Evolutionary conservation across 35 echinoderm and acorn worm genomes (phyloP).

Genomic region (Apostichopus californicus): DNA sequence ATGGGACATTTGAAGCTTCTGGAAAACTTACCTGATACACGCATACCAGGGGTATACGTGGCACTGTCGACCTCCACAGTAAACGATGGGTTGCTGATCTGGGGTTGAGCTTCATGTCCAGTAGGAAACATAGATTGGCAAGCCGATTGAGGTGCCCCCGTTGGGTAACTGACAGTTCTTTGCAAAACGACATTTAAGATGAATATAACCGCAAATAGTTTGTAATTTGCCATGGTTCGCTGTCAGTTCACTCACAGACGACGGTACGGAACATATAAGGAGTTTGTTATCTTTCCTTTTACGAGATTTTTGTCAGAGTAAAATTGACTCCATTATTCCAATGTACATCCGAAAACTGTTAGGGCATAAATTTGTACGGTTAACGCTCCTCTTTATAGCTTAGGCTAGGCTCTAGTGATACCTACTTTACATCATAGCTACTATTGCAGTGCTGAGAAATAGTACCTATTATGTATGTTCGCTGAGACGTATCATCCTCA

Average conservation of each 20-base stretch:
- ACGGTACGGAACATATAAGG: not conserved
- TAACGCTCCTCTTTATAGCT: not conserved
- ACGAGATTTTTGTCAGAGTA: not conserved
- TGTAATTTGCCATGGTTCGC: not conserved
- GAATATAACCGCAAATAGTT: not conserved
- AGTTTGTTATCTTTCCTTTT: not conserved
- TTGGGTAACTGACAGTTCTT: not conserved
- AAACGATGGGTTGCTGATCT: not conserved
- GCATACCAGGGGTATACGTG: not conserved
- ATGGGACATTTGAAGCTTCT: too few species aligned
- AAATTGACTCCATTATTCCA: not conserved
- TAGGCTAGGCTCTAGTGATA: too few species aligned
- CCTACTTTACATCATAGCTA: too few species aligned
- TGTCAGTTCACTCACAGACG: not conserved
- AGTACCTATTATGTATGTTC: slow-evolving; percentile 14
- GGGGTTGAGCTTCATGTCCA: not conserved
- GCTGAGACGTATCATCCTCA: not conserved
- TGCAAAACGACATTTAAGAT: slow-evolving; percentile 2
- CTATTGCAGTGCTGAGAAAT: too few species aligned
- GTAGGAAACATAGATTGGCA: slow-evolving; percentile 10
- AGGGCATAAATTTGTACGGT: not conserved
- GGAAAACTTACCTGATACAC: slow-evolving; percentile 14
- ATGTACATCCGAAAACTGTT: not conserved
- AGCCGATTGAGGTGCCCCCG: slow-evolving; percentile 10
- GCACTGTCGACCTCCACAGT: not conserved